A percentile compares a stretch with the other conserved stretches of the same genome.
Conservation (phyloP, 2,113 vertebrate species). For the Athene noctua region DNA sequence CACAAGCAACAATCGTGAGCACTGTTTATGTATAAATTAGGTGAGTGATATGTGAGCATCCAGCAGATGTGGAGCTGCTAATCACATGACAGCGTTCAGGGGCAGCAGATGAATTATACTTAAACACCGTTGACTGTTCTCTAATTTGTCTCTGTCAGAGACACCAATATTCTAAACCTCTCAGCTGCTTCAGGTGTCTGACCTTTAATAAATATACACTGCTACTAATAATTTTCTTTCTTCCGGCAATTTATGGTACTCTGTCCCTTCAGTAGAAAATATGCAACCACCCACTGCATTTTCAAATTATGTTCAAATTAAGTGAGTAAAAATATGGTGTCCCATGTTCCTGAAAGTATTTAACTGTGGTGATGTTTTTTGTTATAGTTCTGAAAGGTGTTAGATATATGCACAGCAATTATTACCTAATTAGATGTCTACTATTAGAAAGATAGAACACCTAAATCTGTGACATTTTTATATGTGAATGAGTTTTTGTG, state of each 20-base stretch:
- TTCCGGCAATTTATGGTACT: neutral
- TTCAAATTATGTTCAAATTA: neutral
- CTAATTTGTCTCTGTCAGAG: neutral
- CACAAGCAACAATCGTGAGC: neutral
- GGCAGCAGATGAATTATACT: neutral
- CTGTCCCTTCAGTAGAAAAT: neutral
- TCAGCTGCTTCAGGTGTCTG: neutral
- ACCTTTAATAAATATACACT: neutral
- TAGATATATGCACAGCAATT: neutral
- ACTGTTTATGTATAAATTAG: neutral
- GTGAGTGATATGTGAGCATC: neutral
- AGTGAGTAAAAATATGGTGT: neutral
- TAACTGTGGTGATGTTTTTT: neutral
- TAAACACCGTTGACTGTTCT: neutral
- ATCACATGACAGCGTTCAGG: neutral
- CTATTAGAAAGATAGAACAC: neutral
- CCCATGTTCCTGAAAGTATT: neutral
- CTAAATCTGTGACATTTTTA: neutral
- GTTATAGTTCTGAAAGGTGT: neutral
- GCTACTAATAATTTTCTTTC: neutral
- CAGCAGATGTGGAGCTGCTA: neutral
- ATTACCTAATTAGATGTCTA: neutral
- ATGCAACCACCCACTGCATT: neutral
- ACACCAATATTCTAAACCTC: neutral
- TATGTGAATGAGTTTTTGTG: neutral